These are phyloP conservation scores for Myathropa florea DNA, from an alignment of 2,888 invertebrate species.

Conservation along the genomic window DNA sequence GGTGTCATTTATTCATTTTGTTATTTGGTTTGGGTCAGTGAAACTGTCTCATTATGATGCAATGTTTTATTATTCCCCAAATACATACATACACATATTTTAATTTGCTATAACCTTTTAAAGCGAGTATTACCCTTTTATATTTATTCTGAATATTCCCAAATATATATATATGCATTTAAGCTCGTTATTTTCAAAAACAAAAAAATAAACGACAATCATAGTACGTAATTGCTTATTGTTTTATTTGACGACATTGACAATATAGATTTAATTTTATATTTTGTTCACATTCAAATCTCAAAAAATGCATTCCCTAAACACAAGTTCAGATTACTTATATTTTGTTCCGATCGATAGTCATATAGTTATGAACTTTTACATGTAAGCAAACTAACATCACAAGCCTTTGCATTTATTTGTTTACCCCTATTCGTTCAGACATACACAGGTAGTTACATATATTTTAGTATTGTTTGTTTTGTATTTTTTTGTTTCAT, in stretches of 20 bases:
- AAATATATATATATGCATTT: neutral
- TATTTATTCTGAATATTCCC: neutral
- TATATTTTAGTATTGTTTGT: neutral
- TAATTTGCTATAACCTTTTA: neutral
- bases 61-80: neutral
- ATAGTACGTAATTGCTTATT: neutral
- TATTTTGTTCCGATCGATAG: neutral
- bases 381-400: conserved; percentile 18
- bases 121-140: neutral
- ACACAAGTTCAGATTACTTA: neutral
- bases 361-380: neutral
- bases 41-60: neutral
- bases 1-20: too few relatives aligned
- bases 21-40: neutral
- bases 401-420: conserved; percentile 31
- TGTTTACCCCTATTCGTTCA: neutral
- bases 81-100: neutral
- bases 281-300: neutral
- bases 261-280: neutral
- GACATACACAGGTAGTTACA: neutral
- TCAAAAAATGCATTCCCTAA: neutral
- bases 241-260: neutral
- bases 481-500: neutral
- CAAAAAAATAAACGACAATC: neutral
- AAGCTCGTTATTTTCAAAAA: neutral